Evolutionary conservation across 2,888 invertebrate species (phyloP), one percentile per base, ranked within the genome.

Genomic region (Tetragnatha montana): DNA sequence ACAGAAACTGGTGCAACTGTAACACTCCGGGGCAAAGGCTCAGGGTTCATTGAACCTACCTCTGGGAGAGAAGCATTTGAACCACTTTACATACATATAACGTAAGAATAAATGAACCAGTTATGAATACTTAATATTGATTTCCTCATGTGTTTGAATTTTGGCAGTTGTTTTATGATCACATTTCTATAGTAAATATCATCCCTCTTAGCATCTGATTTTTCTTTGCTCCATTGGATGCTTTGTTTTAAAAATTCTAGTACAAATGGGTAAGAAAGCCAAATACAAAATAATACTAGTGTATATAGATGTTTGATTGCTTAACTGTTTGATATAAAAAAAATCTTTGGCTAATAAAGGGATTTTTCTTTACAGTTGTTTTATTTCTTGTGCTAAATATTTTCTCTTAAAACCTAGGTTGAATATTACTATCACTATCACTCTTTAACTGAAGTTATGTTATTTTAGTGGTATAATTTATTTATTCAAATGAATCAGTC

Each of bases 1-100:
- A 95, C 95, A 83, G 96, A 97, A 93, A 96, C 97, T 6, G 96
- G 96, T 49, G 96, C 96, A 6, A 95, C 95, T 91, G 96, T 96
- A 69, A 95, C 96, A 14, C 93, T 97, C 91, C 95, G 96, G 92
- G 96, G 96, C 79, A 94, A 95, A 92, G 96, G 96, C 91, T 95
- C 95, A 0, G 95, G 95, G 49, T 95, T 94, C 92, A 93, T 95
- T 22, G 95, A 95, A 92, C 94, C 95, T 6, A 93, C 93, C 74
- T 94, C 95, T 88, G 95, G 95, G 60, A 93, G 94, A 82, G 95
- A 96, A 93, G 95, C 95, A 35, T 94, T 95, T 89, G 96, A 96
- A 93, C 96, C 96, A 0, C 94, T 97, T 92, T 96, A 97, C 94
- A 94, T 97, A 92, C 96, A 95, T 92, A 94, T 97, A 92, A 96